Conservation (phyloP, 2,888 invertebrate genomes). For the Chrysotoxum bicinctum region DNA sequence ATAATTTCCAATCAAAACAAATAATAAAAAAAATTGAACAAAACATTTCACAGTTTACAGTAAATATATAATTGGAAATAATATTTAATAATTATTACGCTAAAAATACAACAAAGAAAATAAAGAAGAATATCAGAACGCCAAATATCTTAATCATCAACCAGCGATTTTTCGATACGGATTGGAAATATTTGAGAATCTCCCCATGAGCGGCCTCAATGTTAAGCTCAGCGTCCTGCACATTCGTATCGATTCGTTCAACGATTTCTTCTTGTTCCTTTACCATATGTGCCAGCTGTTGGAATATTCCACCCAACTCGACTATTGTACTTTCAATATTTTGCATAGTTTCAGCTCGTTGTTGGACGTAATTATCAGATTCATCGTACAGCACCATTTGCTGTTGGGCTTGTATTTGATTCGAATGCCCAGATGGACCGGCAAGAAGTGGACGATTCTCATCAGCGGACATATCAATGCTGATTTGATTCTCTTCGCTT, state of each 20-base stretch:
- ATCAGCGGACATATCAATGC: constrained; percentile 91
- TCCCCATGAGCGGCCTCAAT: constrained; percentile 99
- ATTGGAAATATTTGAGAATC: constrained; percentile 98
- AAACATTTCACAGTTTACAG: constrained; percentile 43
- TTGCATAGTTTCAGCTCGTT: constrained; percentile 98
- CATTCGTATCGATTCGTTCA: constrained; percentile 97
- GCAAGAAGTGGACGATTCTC: constrained; percentile 80
- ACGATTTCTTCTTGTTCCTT: constrained; percentile 93
- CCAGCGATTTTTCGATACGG: constrained; percentile 98
- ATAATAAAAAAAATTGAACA: background rate
- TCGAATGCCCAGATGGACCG: constrained; percentile 78
- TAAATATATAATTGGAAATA: constrained; percentile 39
- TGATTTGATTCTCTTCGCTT: constrained; percentile 87
- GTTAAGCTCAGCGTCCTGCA: constrained; percentile 96
- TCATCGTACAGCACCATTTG: constrained; percentile 91
- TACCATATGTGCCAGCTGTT: constrained; percentile 97
- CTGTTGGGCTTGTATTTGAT: constrained; percentile 82
- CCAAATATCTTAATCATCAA: constrained; percentile 99
- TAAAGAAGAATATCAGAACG: constrained; percentile 98
- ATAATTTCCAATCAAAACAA: constrained; percentile 55
- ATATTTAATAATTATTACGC: constrained; percentile 84
- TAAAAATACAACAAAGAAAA: constrained; percentile 98
- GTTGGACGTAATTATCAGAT: constrained; percentile 94
- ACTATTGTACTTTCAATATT: constrained; percentile 99
- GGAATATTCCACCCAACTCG: constrained; percentile 99